phyloP scores from a whole-genome alignment of 2,797 vertebrate species.

The Arrhamphus sclerolepis region DNA sequence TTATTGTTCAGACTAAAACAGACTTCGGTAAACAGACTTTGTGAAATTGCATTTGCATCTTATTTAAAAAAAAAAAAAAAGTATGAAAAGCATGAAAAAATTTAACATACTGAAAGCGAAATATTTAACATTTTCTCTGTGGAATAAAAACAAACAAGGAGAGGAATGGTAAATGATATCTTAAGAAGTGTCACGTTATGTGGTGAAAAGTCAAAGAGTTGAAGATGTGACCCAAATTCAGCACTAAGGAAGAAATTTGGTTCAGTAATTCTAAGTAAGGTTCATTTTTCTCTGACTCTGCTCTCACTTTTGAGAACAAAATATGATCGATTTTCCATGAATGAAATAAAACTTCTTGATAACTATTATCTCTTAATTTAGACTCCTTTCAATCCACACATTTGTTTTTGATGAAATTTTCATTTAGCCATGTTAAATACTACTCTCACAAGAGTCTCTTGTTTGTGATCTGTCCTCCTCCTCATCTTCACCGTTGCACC shows the following conservation, averaged over 20 bases:
- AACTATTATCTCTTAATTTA: background rate
- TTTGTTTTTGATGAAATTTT: background rate
- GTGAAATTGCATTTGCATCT: background rate
- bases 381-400: background rate
- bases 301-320: no score
- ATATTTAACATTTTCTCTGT: constrained; percentile 10
- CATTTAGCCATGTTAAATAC: background rate
- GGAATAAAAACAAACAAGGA: constrained; percentile 8
- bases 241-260: background rate
- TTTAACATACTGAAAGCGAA: background rate
- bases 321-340: no score
- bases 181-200: constrained; percentile 1
- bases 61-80: background rate
- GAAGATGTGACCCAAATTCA: background rate
- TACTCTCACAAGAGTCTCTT: constrained; percentile 19
- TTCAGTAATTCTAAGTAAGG: no score
- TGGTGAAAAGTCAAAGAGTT: background rate
- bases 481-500: background rate
- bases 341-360: no score
- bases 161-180: no score
- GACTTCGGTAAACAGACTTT: background rate
- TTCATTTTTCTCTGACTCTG: no score
- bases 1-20: constrained; percentile 17
- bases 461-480: background rate
- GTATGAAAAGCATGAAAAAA: constrained; percentile 12